Evolutionary conservation across 2,888 invertebrate genomes (phyloP).

Genomic region (Drosophila falleni): DNA sequence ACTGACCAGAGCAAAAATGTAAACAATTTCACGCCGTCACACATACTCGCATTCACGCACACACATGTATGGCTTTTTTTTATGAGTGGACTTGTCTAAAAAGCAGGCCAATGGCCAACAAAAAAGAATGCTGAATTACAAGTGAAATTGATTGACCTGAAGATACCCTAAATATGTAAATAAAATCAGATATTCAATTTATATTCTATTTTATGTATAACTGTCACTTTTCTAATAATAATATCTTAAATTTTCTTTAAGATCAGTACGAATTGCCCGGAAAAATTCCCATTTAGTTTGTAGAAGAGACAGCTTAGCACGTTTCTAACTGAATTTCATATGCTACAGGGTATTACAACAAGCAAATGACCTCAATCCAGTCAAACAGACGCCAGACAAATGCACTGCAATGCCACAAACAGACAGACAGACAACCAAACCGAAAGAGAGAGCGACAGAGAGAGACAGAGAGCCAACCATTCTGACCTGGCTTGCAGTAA

Average conservation of each 20-base stretch:
- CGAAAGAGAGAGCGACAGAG: background rate
- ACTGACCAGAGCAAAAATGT: conserved; percentile 67
- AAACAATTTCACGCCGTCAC: conserved; percentile 69
- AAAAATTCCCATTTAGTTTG: background rate
- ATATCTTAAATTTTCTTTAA: background rate
- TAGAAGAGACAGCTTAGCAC: background rate
- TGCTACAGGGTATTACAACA: conserved; percentile 45
- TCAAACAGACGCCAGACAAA: conserved; percentile 69
- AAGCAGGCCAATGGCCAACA: conserved; percentile 71
- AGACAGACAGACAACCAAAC: conserved; percentile 41
- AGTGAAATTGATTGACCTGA: background rate
- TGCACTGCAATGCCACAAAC: conserved; percentile 79
- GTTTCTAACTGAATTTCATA: background rate
- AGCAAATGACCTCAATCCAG: conserved; percentile 66
- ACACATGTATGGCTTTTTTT: conserved; percentile 49
- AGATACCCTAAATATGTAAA: conserved; percentile 21
- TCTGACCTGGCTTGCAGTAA: conserved; percentile 29
- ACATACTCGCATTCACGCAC: conserved; percentile 3
- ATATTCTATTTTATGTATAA: background rate
- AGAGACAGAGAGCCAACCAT: conserved; percentile 2
- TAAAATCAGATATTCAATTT: background rate
- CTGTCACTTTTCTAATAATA: background rate
- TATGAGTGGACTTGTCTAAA: conserved; percentile 69
- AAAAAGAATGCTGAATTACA: conserved; percentile 10
- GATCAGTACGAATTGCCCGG: background rate